Evolutionary conservation across 2,113 vertebrate genomes (phyloP), one percentile per base, ranked within the genome.

Genomic region (Calonectris borealis): DNA sequence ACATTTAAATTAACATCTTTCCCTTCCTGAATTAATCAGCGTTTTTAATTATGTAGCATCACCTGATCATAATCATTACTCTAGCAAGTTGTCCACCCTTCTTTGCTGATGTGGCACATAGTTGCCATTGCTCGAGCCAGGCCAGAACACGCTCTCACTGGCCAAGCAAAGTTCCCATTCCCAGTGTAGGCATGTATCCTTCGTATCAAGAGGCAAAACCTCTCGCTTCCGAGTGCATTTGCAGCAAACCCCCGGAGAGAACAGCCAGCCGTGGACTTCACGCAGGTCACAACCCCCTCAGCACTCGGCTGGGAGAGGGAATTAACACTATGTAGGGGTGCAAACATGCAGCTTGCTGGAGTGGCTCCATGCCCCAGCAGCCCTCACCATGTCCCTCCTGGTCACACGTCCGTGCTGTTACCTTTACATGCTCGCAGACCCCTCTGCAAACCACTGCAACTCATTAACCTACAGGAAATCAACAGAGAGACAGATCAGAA

Each of bases 211-310:
- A 36, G 55, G 55, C n/a, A 52, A 71, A 80, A 14, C 2, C 4
- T 46, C 66, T 46, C 46, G 40, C 20, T 71, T 36, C 27, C 0
- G 0, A 79, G 66, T 0, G 1, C 17, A 21, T 55, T 16, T 52
- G 14, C 21, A 24, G 54, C 58, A 89, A 82, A 61, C n/a, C 27
- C 64, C 62, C 34, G 24, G 0, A 0, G 27, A 48, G 36, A 76
- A 44, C n/a, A 69, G 26, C 15, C 78, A 92, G 58, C 32, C 3
- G 0, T 3, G 12, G 57, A 24, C 51, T 46, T 55, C 52, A 55
- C 1, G 0, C 12, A 40, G 75, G 62, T 61, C 88, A 83, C 52
- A 64, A 68, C 8, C 7, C 40, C 3, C 62, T 69, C 52, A 40
- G 44, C 44, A 34, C 22, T 82, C 5, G 1, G 26, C 70, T 49